Percentiles rank a stretch among this genome's conserved stretches.
Conservation (phyloP, 2,888 invertebrate species). For the Eupithecia inturbata region DNA sequence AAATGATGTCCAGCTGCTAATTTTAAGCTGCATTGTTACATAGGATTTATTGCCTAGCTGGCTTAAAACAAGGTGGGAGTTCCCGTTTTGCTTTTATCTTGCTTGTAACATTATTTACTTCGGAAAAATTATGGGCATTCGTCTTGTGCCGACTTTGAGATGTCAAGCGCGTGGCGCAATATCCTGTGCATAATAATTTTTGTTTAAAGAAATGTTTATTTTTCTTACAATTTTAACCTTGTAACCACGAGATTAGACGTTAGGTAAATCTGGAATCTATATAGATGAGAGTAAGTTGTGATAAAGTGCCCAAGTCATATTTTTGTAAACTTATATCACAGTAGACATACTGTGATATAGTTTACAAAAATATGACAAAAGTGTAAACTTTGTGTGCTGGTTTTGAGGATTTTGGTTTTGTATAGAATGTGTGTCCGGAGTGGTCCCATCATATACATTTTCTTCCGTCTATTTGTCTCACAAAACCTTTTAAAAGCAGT, state of each 20-base stretch:
- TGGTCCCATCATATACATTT: no score
- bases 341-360: no score
- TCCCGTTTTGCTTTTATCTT: slow-evolving; percentile 59
- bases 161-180: slow-evolving; percentile 47
- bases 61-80: slow-evolving; percentile 63
- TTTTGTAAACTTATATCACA: no score
- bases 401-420: no score
- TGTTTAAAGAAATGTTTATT: slow-evolving; percentile 1
- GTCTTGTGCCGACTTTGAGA: slow-evolving; percentile 55
- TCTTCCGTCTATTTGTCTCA: no score
- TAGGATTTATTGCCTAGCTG: slow-evolving; percentile 57
- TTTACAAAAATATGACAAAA: no score
- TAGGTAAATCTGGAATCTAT: no score
- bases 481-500: no score
- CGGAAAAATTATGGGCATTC: slow-evolving; percentile 60
- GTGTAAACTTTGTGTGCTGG: no score
- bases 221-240: neutral
- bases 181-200: slow-evolving; percentile 2
- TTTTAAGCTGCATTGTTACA: slow-evolving; percentile 47
- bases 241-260: neutral
- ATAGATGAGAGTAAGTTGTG: no score
- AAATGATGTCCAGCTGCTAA: slow-evolving; percentile 15
- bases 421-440: no score
- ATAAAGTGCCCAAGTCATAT: no score
- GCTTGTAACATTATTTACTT: slow-evolving; percentile 63